Evolutionary conservation across 1,140 invertebrate genomes (phyloP), one percentile per base, ranked within the genome.

Genomic region (Bicyclus anynana): DNA sequence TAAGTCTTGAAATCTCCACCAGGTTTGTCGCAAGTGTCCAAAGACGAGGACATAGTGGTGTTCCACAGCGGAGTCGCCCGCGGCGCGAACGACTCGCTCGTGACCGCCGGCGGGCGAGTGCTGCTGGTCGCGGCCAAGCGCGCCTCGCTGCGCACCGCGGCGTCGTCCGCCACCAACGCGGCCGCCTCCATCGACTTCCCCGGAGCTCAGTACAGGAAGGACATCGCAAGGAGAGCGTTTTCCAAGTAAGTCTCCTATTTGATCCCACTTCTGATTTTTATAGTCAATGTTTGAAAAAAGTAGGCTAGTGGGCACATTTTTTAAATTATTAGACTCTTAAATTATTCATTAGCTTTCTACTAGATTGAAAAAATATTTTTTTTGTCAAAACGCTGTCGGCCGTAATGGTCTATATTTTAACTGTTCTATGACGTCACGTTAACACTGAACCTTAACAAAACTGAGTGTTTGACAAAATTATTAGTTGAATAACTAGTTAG

Each of bases 91-190:
- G 91, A 90, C 33, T 83, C 93, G 33, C 74, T 97, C 12, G 86
- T 97, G 7, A 98, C 97, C n/a, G 95, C 93, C 80, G 98, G 98
- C 20, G 98, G 98, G 1, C 91, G 98, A 70, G 97, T 99, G 2
- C 87, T 99, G 9, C 94, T 97, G 47, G 92, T 94, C 2, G 94
- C 97, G 12, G 93, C 93, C 2, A 59, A 67, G 94, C 14, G 93
- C 92, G 5, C 69, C 89, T 14, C 93, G 12, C 90, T 98, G n/a
- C 83, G 92, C 14, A 78, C 89, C 18, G 95, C 96, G 2, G 93
- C 94, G 2, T 92, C 93, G 0, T 91, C 92, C 67, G 95, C 96
- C 2, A 94, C 93, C 0, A 80, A 88, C 51, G 91, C 93, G 17
- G 95, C 93, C 29, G 77, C 89, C n/a, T 77, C 82, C 16, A 94